Base-by-base conservation (phyloP, 2,113 vertebrate genomes). In the Hoplias malabaricus region DNA sequence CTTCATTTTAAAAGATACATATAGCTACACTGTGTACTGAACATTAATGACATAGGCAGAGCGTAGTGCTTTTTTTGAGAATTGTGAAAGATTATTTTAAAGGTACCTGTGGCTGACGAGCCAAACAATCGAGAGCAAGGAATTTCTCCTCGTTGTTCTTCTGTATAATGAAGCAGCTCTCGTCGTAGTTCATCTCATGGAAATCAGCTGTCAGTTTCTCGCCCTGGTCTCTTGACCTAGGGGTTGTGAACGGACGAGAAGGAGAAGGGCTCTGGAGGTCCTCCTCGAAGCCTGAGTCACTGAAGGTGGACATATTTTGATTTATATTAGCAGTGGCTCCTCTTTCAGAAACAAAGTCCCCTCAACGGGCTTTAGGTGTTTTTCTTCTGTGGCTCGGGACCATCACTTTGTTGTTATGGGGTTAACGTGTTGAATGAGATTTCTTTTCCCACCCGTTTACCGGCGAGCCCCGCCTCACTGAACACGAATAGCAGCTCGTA, bases 101-200 rank as follows among this genome's bases (percentile, higher is more conserved):
- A 4, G 9, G 7, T 89, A 98, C 96, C 90, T 98, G 96, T 6
- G 96, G 95, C 83, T 98, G 96, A 29, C 80, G 88, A 13, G 90
- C 91, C 68, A 98, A 79, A 71, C 95, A 93, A 69, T 90, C 89
- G 46, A 78, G 89, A 13, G 94, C 86, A 16, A 95, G 91, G 82
- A 95, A 96, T 48, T 86, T 88, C 72, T 82, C 78, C 84, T 98
- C 95, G 77, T 89, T 93, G 48, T 85, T 87, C 81, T 84, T 95
- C 85, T 92, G 90, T 82, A 93, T 94, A 79, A 59, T 86, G 87
- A 95, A 97, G 82, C 95, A 95, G 79, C 90, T 91, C 75, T 94
- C 92, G 0, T 95, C 95, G 42, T 98, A 96, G 56, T 97, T 94
- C 84, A 92, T 92, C 54, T 72, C 88, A 70, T 92, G 93, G 88